Conservation (phyloP, 2,888 invertebrate species). For the Nomada flava region DNA sequence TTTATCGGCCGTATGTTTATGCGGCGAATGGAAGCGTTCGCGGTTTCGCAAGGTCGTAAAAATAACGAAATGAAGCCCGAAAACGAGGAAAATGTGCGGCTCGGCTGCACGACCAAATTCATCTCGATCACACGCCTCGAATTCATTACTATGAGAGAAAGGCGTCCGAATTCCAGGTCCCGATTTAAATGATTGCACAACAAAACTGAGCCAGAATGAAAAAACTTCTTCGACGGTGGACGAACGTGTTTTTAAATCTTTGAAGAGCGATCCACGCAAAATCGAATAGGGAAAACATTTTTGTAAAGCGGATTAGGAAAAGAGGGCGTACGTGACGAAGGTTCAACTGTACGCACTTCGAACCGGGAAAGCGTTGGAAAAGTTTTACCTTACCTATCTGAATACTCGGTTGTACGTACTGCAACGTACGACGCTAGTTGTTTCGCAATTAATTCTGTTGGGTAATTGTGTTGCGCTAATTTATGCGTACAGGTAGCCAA, state of each 20-base stretch:
- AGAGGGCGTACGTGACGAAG: background rate
- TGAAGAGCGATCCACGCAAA: background rate
- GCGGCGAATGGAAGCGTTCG: no score
- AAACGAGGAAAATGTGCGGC: constrained; percentile 20
- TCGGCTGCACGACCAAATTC: background rate
- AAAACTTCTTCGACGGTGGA: constrained; percentile 40
- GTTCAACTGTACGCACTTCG: no score
- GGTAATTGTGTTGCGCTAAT: background rate
- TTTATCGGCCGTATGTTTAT: no score
- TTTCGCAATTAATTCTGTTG: constrained; percentile 1
- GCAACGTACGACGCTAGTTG: background rate
- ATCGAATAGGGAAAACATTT: background rate
- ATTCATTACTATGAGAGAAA: constrained; percentile 61
- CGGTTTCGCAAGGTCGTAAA: background rate
- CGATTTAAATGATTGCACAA: constrained; percentile 66
- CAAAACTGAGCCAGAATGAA: constrained; percentile 45
- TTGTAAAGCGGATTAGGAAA: background rate
- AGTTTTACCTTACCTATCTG: no score
- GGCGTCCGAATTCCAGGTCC: constrained; percentile 61
- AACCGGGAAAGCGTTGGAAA: no score
- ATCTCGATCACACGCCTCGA: constrained; percentile 32
- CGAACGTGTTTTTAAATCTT: background rate
- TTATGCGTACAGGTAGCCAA: background rate
- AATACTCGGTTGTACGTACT: no score
- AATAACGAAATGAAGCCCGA: background rate